Percentiles rank a stretch among this genome's conserved stretches.
Conservation (phyloP, 2,113 vertebrate species). For the Ailurus styani region DNA sequence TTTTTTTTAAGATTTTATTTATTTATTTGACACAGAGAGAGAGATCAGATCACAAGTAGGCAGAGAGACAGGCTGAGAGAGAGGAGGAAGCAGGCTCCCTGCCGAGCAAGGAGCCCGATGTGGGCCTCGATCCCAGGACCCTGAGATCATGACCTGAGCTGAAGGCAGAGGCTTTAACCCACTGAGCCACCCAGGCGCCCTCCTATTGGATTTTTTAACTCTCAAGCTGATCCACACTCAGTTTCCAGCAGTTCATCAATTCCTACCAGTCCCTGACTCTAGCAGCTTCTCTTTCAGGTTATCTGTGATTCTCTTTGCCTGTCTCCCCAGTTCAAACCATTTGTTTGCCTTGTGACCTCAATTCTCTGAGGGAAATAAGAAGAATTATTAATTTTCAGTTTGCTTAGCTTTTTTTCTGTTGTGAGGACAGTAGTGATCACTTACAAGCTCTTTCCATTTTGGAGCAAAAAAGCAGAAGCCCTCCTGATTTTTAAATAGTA, state of each 20-base stretch:
- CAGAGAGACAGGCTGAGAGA: too few relatives aligned
- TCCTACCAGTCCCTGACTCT: neutral
- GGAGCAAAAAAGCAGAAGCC: neutral
- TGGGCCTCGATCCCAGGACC: too few relatives aligned
- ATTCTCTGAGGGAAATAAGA: neutral
- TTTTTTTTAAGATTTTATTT: too few relatives aligned
- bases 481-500: neutral
- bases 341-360: neutral
- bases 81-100: too few relatives aligned
- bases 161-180: too few relatives aligned
- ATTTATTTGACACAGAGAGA: too few relatives aligned
- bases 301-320: neutral
- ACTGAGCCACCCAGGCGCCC: too few relatives aligned
- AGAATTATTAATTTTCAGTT: neutral
- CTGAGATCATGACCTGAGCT: too few relatives aligned
- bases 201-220: neutral
- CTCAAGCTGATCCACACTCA: neutral
- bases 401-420: neutral
- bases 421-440: neutral
- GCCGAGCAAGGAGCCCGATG: too few relatives aligned
- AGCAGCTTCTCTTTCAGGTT: neutral
- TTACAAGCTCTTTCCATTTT: neutral
- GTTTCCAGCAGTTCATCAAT: neutral
- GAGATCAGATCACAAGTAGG: too few relatives aligned
- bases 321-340: neutral